Evolutionary conservation across 2,797 vertebrate genomes (phyloP).

Genomic region (Erethizon dorsatum): DNA sequence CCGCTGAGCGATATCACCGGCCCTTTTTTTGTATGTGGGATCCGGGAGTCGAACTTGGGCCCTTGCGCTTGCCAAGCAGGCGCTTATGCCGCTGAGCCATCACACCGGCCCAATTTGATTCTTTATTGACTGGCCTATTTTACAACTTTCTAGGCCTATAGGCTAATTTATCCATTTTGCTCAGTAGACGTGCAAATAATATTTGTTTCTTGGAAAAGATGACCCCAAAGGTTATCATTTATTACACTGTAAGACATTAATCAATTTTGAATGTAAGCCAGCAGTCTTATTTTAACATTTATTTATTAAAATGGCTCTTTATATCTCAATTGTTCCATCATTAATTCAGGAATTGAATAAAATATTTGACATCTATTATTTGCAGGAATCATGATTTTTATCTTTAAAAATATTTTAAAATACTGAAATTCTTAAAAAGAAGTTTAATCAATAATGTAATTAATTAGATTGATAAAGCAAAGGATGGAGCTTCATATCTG

Average conservation of each 20-base stretch:
- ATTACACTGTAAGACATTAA: slow-evolving; percentile 24
- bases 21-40: too few species aligned
- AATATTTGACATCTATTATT: slow-evolving; percentile 49
- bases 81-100: too few species aligned
- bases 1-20: too few species aligned
- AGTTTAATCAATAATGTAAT: slow-evolving; percentile 71
- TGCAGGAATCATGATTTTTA: slow-evolving; percentile 47
- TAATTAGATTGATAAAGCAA: slow-evolving; percentile 57
- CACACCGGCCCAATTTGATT: too few species aligned
- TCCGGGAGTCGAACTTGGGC: too few species aligned
- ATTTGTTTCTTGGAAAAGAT: slow-evolving; percentile 50
- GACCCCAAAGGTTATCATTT: slow-evolving; percentile 51
- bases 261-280: slow-evolving; percentile 35
- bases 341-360: slow-evolving; percentile 56
- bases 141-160: background rate
- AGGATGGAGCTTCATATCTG: slow-evolving; percentile 65
- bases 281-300: slow-evolving; percentile 52
- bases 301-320: slow-evolving; percentile 62
- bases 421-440: slow-evolving; percentile 59
- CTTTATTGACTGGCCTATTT: slow-evolving; percentile 39
- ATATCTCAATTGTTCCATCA: slow-evolving; percentile 6
- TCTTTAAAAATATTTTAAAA: slow-evolving; percentile 58
- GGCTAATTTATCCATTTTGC: slow-evolving; percentile 58
- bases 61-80: too few species aligned
- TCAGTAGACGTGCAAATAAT: slow-evolving; percentile 46